Evolutionary conservation across 1,140 invertebrate genomes (phyloP).

Genomic region (Rhagoletis pomonella): DNA sequence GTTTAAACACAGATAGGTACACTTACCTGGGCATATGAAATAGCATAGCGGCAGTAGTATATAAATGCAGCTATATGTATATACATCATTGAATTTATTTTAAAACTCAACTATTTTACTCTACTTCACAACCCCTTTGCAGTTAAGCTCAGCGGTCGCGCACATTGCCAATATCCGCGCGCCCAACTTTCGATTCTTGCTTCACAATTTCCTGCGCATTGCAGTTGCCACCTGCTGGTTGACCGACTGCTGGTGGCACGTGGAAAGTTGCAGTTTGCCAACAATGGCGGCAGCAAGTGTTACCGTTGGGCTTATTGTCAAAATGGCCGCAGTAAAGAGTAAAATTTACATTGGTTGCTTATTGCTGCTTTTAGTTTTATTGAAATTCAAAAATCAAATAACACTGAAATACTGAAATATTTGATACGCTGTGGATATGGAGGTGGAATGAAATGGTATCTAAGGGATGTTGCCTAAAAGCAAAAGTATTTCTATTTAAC

Average conservation of each 20-base stretch:
- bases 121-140: background rate
- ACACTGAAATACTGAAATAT: too few species aligned
- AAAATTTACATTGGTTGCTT: background rate
- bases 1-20: background rate
- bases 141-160: background rate
- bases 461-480: too few species aligned
- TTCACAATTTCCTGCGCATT: slow-evolving; percentile 48
- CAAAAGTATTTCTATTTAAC: too few species aligned
- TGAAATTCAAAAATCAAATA: too few species aligned
- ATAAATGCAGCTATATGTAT: background rate
- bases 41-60: too few species aligned
- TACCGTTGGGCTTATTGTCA: background rate
- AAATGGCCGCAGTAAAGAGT: background rate
- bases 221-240: slow-evolving; percentile 26
- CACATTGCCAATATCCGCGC: slow-evolving; percentile 40
- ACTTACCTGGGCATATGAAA: background rate
- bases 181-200: slow-evolving; percentile 24
- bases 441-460: too few species aligned
- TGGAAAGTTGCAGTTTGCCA: slow-evolving; percentile 24
- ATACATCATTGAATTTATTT: background rate
- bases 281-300: slow-evolving; percentile 34
- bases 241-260: slow-evolving; percentile 24
- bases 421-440: too few species aligned
- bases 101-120: background rate
- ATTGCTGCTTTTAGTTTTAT: too few species aligned